Base-by-base conservation (phyloP, 2,797 vertebrate species). In the Hozukius guyotensis region DNA sequence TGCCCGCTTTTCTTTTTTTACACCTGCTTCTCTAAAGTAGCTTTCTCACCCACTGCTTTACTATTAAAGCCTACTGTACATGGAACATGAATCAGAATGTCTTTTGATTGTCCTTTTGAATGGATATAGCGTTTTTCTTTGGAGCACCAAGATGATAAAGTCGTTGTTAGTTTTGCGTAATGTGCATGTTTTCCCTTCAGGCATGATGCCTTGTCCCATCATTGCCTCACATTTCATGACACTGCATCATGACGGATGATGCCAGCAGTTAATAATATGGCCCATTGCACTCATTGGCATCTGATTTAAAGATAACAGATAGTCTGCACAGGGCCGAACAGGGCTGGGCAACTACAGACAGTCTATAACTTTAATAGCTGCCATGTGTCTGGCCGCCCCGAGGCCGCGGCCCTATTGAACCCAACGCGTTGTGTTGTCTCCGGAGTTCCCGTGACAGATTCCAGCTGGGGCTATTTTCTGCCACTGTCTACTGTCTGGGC, bases 381-480 rank as follows among this genome's bases (percentile, higher is more conserved):
- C 89, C 91, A 92, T 91, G 87, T 93, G 92, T 91, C 78, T 64
- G 87, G 69, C 72, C 65, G 78, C 77, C 85, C 78, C 0, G 38
- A 81, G 76, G 81, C 87, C 52, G 70, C 78, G 90, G 80, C 87
- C 87, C 78, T 82, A 70, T 75, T 94, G 82, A 90, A 92, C 88
- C 81, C 87, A 69, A 66, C 63, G 83, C 84, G 89, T 88, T 85
- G 80, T 84, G 86, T 90, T 87, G 85, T 89, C 75, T 84, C 74
- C n/a, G 77, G 80, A 87, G 84, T 89, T 94, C 89, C 86, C 29
- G 77, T 81, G 84, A 88, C 89, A 93, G 86, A 94, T 93, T 92
- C 92, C 92, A 88, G 83, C 88, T 75, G 87, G 71, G 78, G 78
- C 88, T 94, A 94, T 94, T 94, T 95, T 93, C 83, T 94, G 85